Base-by-base conservation (phyloP, 2,113 vertebrate genomes). In the Dipodomys merriami region DNA sequence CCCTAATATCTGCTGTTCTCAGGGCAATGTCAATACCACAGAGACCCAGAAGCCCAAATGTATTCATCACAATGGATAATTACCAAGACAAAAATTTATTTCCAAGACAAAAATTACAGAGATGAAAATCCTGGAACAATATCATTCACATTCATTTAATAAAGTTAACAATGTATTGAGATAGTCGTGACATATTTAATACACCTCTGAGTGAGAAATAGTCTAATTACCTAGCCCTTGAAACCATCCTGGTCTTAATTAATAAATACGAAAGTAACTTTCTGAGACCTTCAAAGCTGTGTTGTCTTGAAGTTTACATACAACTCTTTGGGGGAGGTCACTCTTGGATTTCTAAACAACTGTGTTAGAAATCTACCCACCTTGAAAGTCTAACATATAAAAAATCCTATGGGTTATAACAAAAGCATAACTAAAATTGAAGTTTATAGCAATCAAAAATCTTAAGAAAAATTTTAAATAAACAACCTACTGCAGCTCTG, bases 81-180 rank as follows among this genome's bases (percentile, higher is more conserved):
- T 83, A 11, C 60, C 39, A 39, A 39, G 5, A 39, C 39, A 39
- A 39, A 39, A 39, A 39, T 39, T 39, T 39, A 39, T 39, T 39
- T 39, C 39, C 39, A 39, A 39, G 39, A 6, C 39, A 39, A 39
- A 39, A 39, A 83, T 68, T 91, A 89, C 71, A 86, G n/a, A 95
- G 69, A 91, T 49, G 77, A 91, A 71, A 77, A 60, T 33, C 87
- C 60, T 18, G 16, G 23, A 87, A 76, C 10, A 7, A 39, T 46
- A 15, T n/a, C 93, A n/a, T 76, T 81, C 82, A 83, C 8, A 35
- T 53, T 90, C 68, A 77, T 15, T 80, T 92, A 77, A 83, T 44
- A 53, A 11, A 65, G 33, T 91, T 83, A 35, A 86, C 49, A 83
- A 23, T 57, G 5, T 65, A 82, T 35, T 29, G 72, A 94, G 65